These are phyloP conservation scores for Otocyon megalotis DNA, from an alignment of 2,113 vertebrate species.

Conservation along the genomic window DNA sequence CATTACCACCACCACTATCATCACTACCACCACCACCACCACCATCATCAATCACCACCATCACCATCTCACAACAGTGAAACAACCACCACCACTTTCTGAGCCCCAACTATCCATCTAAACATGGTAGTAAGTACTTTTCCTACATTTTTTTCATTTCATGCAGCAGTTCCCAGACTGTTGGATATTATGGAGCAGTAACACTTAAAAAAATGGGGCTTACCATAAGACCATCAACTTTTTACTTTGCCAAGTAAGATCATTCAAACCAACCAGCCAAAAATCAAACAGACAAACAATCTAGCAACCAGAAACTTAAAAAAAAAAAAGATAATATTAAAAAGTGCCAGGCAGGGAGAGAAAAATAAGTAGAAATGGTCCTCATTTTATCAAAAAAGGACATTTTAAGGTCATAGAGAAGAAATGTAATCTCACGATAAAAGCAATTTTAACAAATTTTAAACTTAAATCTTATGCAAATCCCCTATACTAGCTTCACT, in stretches of 20 bases:
- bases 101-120: not conserved
- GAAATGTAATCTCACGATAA: not conserved
- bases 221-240: not conserved
- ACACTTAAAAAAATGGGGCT: not conserved
- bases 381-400: conserved; percentile 27
- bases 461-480: not conserved
- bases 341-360: not conserved
- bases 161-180: not conserved
- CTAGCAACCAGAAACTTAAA: not conserved
- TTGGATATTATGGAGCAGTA: not conserved
- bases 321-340: not conserved
- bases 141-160: not conserved
- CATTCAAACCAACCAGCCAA: conserved; percentile 61
- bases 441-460: not conserved
- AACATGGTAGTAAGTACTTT: not conserved
- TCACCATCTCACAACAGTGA: not conserved
- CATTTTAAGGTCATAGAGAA: conserved; percentile 5
- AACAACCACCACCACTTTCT: fast-evolving
- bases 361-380: conserved; percentile 50
- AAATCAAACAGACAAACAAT: not conserved
- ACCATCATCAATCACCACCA: fast-evolving
- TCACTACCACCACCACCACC: fast-evolving
- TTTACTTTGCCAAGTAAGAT: conserved; percentile 38
- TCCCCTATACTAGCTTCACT: fast-evolving
- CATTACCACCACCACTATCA: fast-evolving